Conservation (phyloP, 2,113 vertebrate species). For the Alouatta palliata region DNA sequence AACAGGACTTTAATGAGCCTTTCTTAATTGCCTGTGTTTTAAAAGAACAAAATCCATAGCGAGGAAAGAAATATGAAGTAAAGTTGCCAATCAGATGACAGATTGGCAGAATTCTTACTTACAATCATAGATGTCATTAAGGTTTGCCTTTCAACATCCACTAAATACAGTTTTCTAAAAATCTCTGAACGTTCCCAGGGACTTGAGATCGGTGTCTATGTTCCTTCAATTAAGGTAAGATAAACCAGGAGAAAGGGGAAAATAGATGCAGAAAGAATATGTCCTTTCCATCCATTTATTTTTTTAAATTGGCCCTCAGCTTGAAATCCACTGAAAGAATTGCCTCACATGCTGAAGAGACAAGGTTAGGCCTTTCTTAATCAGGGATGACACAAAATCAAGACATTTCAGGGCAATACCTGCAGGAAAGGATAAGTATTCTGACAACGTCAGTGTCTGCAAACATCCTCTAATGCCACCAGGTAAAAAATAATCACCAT, state of each 20-base stretch:
- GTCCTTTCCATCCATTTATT: constrained; percentile 57
- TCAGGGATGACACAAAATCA: constrained; percentile 85
- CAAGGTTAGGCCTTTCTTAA: constrained; percentile 73
- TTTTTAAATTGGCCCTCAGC: constrained; percentile 59
- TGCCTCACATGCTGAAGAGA: constrained; percentile 56
- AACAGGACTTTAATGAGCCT: not conserved
- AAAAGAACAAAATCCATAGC: not conserved
- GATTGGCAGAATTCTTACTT: constrained; percentile 6
- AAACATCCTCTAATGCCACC: constrained; percentile 82
- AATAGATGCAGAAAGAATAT: constrained; percentile 11
- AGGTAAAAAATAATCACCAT: constrained; percentile 79
- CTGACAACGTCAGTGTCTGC: constrained; percentile 84
- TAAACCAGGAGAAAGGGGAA: not conserved
- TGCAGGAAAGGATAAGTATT: constrained; percentile 80
- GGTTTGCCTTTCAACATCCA: not conserved
- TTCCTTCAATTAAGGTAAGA: constrained; percentile 49
- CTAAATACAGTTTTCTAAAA: not conserved
- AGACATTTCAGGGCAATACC: constrained; percentile 82
- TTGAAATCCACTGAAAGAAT: constrained; percentile 59
- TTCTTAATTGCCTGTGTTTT: not conserved
- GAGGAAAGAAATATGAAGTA: not conserved
- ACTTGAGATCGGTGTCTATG: not conserved
- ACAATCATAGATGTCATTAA: not conserved
- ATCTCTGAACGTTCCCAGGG: not conserved
- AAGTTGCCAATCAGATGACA: constrained; percentile 10